Evolutionary conservation across 2,113 vertebrate species (phyloP), one percentile per base, ranked within the genome.

Genomic region (Rhabdornis inornatus): DNA sequence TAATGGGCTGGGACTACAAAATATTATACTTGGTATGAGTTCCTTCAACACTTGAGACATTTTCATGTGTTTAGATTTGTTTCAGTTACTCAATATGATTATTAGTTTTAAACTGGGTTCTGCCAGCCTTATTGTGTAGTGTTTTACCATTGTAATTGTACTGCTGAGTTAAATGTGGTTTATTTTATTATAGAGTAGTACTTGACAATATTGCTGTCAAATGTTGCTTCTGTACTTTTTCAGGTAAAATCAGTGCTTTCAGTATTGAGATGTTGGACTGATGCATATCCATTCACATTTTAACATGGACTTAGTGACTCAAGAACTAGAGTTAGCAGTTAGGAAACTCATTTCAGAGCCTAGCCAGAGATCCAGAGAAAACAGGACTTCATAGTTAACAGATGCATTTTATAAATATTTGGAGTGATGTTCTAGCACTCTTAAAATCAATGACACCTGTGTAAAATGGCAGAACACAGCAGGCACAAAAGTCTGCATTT

Each of bases 401-500:
- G 79, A 94, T 93, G 78, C 79, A 91, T 94, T 94, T 94, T 93
- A 89, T 87, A 91, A 92, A 96, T 96, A 95, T 69, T 96, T 94
- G 88, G 85, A 92, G 80, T 87, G 94, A 93, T 95, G 95, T 96
- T 94, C 78, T 83, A 91, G 84, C 75, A 49, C 82, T 94, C 71
- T 83, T 87, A 86, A 96, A 96, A 97, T 96, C 90, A 96, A 59
- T 93, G 71, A 93, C 93, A 94, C 94, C 94, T 95, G 94, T 93
- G 82, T 74, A 85, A 92, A 95, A 95, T 64, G 87, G 71, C 59
- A 93, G 56, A 83, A 63, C 94, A 93, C 96, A 96, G 94, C 89
- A 93, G 94, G 90, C 87, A 84, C 60, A 65, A 90, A 94, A 87
- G 81, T 75, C 78, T 91, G 75, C 79, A 74, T 95, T 96, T 97